phyloP scores from a whole-genome alignment of 2,797 vertebrate species.

The Phataginus tetradactyla region DNA sequence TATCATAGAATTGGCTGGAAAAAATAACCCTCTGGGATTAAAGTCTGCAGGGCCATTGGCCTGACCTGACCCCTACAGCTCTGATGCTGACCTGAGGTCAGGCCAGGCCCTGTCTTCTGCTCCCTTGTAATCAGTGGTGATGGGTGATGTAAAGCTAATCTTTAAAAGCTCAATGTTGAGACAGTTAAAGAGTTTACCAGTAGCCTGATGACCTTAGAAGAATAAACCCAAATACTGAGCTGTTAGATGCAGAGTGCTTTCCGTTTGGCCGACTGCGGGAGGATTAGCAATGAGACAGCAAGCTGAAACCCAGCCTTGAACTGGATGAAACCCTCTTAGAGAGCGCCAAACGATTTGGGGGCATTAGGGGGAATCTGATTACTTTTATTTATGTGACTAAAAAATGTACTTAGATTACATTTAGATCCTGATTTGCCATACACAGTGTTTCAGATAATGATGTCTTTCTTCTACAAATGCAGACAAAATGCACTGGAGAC shows the following conservation, averaged over 20 bases:
- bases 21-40: background rate
- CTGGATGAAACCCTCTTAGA: slow-evolving; percentile 36
- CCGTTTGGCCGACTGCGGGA: background rate
- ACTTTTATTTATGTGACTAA: slow-evolving; percentile 36
- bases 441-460: background rate
- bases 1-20: background rate
- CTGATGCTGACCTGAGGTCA: background rate
- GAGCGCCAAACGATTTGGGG: background rate
- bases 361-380: background rate
- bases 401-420: background rate
- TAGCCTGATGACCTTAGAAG: background rate
- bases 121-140: background rate
- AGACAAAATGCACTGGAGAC: background rate
- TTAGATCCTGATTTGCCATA: background rate
- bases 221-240: background rate
- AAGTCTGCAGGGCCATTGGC: background rate
- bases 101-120: background rate
- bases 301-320: background rate
- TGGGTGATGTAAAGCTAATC: background rate
- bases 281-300: background rate
- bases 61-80: background rate
- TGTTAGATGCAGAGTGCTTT: background rate
- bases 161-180: background rate
- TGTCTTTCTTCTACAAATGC: background rate
- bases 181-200: slow-evolving; percentile 40